Evolutionary conservation across 2,113 vertebrate species (phyloP), one percentile per base, ranked within the genome.

Genomic region (Collichthys lucidus): DNA sequence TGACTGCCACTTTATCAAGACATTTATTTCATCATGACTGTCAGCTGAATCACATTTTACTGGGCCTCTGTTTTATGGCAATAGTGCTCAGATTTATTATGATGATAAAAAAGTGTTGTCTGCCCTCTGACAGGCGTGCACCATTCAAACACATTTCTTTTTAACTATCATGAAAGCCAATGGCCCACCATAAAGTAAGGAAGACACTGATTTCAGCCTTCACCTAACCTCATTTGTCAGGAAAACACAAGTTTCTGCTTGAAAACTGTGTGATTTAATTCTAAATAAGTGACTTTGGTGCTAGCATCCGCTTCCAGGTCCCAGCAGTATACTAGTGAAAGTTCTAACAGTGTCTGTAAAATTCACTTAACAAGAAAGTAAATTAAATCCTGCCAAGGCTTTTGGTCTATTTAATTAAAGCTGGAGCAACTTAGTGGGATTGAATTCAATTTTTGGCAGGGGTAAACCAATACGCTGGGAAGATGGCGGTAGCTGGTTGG

Each of bases 371-470:
- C 86, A 77, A 72, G 82, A 77, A 86, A 85, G 86, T 86, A 81
- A 91, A 93, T 90, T 84, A 90, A 92, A 89, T 80, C 79, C 66
- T 90, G 88, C 83, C 85, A 78, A 79, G 79, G 77, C 87, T 90
- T 89, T 80, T 77, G 82, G 89, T 86, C 79, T 85, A 89, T 91
- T 89, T 93, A 92, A 95, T 93, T 94, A 93, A 93, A 93, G 90
- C 89, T 79, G 80, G 68, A 88, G 83, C 69, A 86, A 80, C 79
- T 92, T 93, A 92, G 90, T 77, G 82, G 84, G 89, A 93, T 91
- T 92, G 86, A 92, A 94, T 94, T 89, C 83, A 88, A 81, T 76
- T 92, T 93, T 90, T 94, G 93, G 93, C 92, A 93, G 71, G 79
- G 59, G 84, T 88, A 90, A 91, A 88, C 81, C 80, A 91, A 88